Evolutionary conservation across 2,888 invertebrate species (phyloP).

Genomic region (Trichogramma dendrolimi): DNA sequence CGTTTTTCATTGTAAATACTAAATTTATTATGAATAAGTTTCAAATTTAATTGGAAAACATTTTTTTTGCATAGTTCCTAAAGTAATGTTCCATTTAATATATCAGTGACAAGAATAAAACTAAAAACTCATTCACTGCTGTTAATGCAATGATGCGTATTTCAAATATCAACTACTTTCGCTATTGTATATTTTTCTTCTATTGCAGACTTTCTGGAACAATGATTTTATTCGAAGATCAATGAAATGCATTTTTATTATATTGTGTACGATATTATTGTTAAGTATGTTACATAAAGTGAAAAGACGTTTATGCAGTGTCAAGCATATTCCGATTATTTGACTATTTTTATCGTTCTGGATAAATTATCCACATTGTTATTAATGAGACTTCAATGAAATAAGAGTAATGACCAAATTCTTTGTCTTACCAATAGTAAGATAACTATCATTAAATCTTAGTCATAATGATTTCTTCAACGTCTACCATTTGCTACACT

Average conservation of each 20-base stretch:
- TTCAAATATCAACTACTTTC: too few relatives aligned
- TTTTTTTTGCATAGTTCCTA: constrained; percentile 24
- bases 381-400: constrained; percentile 10
- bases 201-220: constrained; percentile 7
- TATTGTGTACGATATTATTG: constrained; percentile 18
- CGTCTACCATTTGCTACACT: constrained; percentile 31
- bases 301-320: constrained; percentile 14
- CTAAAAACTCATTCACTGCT: constrained; percentile 17
- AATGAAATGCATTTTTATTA: constrained; percentile 24
- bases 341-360: constrained; percentile 20
- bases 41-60: too few relatives aligned
- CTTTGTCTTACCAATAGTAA: constrained; percentile 24
- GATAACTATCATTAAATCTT: constrained; percentile 12
- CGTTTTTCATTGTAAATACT: too few relatives aligned
- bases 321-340: constrained; percentile 22
- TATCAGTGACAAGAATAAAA: not conserved
- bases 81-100: constrained; percentile 12
- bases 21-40: too few relatives aligned
- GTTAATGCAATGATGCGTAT: constrained; percentile 14
- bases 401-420: constrained; percentile 26
- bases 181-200: constrained; percentile 12
- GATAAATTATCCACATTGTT: constrained; percentile 11
- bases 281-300: constrained; percentile 9
- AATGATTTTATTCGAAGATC: constrained; percentile 1
- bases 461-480: constrained; percentile 25